A percentile compares a stretch with the other conserved stretches of the same genome.
Conservation (phyloP, 2,113 vertebrate genomes). For the Macquaria australasica region DNA sequence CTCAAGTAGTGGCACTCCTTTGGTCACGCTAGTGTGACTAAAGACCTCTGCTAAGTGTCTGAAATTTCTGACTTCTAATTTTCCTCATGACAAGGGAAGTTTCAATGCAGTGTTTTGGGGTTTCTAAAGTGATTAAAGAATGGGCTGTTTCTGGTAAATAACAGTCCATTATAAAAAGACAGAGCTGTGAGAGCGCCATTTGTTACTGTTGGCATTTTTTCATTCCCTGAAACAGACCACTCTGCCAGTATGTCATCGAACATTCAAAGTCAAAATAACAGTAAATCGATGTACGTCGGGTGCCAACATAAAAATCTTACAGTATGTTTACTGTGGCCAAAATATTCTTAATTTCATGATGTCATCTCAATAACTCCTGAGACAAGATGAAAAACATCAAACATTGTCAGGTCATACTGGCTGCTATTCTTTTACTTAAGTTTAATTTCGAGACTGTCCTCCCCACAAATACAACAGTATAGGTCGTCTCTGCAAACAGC, state of each 20-base stretch:
- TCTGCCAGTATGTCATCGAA: background rate
- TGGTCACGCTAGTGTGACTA: constrained; percentile 43
- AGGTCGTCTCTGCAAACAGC: no score
- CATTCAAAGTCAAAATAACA: background rate
- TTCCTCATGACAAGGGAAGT: constrained; percentile 9
- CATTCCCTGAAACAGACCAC: background rate
- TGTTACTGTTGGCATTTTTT: background rate
- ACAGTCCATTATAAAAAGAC: constrained; percentile 28
- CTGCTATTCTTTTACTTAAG: background rate
- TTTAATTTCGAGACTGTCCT: background rate
- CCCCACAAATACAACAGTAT: no score
- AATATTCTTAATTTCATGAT: background rate
- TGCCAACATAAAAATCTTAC: background rate
- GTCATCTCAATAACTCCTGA: background rate
- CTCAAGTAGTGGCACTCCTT: background rate
- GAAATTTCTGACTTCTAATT: constrained; percentile 30
- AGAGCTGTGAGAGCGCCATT: constrained; percentile 40
- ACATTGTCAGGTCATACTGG: background rate
- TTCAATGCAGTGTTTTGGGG: constrained; percentile 9
- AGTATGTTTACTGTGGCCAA: background rate
- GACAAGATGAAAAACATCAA: background rate
- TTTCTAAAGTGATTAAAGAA: constrained; percentile 41
- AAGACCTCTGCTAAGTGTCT: constrained; percentile 35
- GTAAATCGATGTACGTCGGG: background rate
- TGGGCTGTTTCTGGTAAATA: constrained; percentile 10